Conservation (phyloP, 2,888 invertebrate genomes). For the Drosophila ustulata region DNA sequence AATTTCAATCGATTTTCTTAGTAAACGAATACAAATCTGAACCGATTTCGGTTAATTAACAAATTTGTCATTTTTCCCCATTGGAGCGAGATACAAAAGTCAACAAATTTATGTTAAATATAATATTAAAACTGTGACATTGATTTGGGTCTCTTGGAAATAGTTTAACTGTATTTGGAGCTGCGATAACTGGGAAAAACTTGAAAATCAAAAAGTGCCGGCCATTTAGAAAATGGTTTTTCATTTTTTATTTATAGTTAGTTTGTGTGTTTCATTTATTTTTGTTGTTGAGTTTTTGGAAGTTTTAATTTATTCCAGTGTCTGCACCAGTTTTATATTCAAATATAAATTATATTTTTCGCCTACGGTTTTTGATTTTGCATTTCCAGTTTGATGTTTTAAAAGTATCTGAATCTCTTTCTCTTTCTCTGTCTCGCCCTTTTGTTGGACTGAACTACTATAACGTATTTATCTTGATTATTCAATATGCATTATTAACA, state of each 20-base stretch:
- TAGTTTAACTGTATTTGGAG: constrained; percentile 31
- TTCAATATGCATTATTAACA: constrained; percentile 29
- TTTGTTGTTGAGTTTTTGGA: neutral
- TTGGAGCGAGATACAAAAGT: constrained; percentile 6
- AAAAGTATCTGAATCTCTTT: constrained; percentile 10
- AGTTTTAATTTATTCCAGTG: constrained; percentile 26
- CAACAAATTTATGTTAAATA: constrained; percentile 29
- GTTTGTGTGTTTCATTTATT: neutral
- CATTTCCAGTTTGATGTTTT: constrained; percentile 64
- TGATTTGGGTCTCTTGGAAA: constrained; percentile 24
- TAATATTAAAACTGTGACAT: constrained; percentile 19
- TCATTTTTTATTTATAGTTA: constrained; percentile 8
- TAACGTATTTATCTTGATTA: constrained; percentile 28
- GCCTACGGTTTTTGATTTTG: constrained; percentile 39
- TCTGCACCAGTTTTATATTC: constrained; percentile 46
- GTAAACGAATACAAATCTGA: constrained; percentile 39
- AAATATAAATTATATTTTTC: constrained; percentile 58
- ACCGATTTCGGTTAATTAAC: constrained; percentile 70
- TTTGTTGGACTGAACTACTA: constrained; percentile 1
- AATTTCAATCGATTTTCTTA: constrained; percentile 15
- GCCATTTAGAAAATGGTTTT: constrained; percentile 29
- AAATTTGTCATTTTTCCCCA: constrained; percentile 68
- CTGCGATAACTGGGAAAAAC: constrained; percentile 7
- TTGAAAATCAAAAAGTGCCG: constrained; percentile 30
- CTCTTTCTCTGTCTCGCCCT: neutral